Base-by-base conservation (phyloP, 2,888 invertebrate genomes). In the Linyphia triangularis region DNA sequence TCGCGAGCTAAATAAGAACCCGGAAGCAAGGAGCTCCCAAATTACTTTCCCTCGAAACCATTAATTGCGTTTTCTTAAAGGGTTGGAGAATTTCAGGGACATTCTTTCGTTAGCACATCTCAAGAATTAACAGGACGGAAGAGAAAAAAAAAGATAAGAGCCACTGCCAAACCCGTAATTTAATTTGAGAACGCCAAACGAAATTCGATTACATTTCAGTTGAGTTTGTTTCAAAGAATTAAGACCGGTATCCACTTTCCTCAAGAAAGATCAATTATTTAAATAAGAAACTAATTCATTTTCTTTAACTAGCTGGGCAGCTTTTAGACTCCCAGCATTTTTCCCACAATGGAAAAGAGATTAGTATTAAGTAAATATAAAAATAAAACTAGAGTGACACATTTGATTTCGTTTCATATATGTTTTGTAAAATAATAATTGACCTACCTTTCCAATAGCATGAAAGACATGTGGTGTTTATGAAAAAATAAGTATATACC, bases 61-160 rank as follows among this genome's bases (percentile, higher is more conserved):
- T 33, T 51, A 70, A 43, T 70, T 70, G n/a, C 16, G 28, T 70
- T 70, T 70, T 43, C 26, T 28, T 24, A 26, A 51, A 70, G 26
- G 24, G 26, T 40, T 26, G 24, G n/a, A n/a, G 26, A 70, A 40
- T n/a, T 70, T 70, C 70, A 5, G 9, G n/a, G n/a, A 7, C 16
- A 1, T 16, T 51, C 5, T 51, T 51, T 51, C n/a, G 1, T 51
- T 16, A n/a, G 33, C 4, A 9, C 33, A 33, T 33, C 33, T 33
- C 16, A 13, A 1, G 51, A 51, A 51, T 51, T 51, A 6, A 51
- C 51, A 13, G 51, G n/a, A 16, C 5, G 2, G 6, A 5, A 16
- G 3, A 13, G 51, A 16, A 51, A 51, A 51, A 51, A 51, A n/a
- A n/a, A n/a, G n/a, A 51, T 13, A 51, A 16, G 43, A n/a, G 13